Base-by-base conservation (phyloP, 2,797 vertebrate species). In the Leptodactylus fallax region DNA sequence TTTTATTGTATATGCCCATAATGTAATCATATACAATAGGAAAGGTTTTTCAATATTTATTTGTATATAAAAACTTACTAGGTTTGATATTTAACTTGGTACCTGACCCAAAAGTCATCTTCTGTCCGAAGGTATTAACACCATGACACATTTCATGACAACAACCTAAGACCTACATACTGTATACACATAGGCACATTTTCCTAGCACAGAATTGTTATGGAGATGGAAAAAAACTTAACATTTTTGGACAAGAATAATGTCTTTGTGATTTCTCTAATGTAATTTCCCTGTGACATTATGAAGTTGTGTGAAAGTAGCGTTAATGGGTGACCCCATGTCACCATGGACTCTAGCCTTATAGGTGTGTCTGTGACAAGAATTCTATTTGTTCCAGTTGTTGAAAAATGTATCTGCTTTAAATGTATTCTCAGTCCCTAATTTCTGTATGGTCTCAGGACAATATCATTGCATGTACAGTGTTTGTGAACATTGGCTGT, bases 31-130 rank as follows among this genome's bases (percentile, higher is more conserved):
- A 74, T 51, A 49, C 10, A 11, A 49, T n/a, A n/a, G n/a, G n/a
- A n/a, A n/a, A n/a, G n/a, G n/a, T n/a, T n/a, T n/a, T n/a, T n/a
- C n/a, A n/a, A n/a, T 49, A 71, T 2, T 13, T 76, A 51, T n/a
- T 19, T n/a, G 49, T 6, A 47, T 49, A 76, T n/a, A 9, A 23
- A 2, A 16, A 90, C 93, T 92, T 90, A 93, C 92, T 90, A 65
- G 91, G 86, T 86, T 84, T 67, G 67, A 91, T 84, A 71, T 88
- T 89, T 36, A 90, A 82, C 56, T n/a, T 90, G 21, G 81, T 89
- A 80, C 88, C 89, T n/a, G 78, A 87, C 27, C 90, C 91, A 0
- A 92, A 92, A 69, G 12, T 58, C 87, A 91, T 10, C 0, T 9
- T 71, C 53, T 51, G 87, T 72, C 65, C 47, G 11, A 4, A 51